Conservation (phyloP, 2,797 vertebrate species). For the Myripristis jacobus region DNA sequence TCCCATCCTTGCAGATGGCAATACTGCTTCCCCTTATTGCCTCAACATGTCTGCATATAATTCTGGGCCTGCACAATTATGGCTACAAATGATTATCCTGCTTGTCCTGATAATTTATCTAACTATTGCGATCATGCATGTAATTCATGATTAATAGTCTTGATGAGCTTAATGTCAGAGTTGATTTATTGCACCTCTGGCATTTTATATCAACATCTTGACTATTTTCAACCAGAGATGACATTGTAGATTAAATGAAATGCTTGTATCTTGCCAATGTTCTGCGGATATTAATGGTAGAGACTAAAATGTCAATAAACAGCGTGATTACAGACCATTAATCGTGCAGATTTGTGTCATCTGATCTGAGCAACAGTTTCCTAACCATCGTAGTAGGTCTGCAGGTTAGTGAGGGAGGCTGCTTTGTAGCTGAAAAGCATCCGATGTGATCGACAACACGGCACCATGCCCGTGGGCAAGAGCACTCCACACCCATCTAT, state of each 20-base stretch:
- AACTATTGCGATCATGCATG: slow-evolving; percentile 13
- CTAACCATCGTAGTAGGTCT: slow-evolving; percentile 12
- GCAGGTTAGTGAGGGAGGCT: neutral
- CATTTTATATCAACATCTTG: slow-evolving; percentile 16
- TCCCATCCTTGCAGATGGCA: neutral
- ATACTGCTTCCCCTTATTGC: neutral
- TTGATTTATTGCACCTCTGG: slow-evolving; percentile 29
- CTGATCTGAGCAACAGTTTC: neutral
- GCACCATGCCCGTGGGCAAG: slow-evolving; percentile 24
- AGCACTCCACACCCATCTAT: slow-evolving; percentile 51
- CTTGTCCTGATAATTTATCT: slow-evolving; percentile 14
- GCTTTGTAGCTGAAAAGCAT: slow-evolving; percentile 36
- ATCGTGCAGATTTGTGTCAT: slow-evolving; percentile 20
- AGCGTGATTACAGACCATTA: slow-evolving; percentile 16
- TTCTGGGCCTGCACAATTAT: too few relatives aligned
- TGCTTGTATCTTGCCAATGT: slow-evolving; percentile 37
- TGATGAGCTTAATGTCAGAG: slow-evolving; percentile 21
- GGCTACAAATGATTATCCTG: too few relatives aligned
- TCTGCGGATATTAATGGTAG: slow-evolving; percentile 3
- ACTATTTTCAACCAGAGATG: slow-evolving; percentile 19
- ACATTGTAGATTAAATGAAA: slow-evolving; percentile 45
- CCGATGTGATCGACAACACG: slow-evolving; percentile 29
- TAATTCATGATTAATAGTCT: slow-evolving; percentile 11
- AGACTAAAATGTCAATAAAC: neutral
- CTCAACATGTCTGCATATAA: neutral